Base-by-base conservation (phyloP, 1,140 invertebrate genomes). In the Eupeodes corollae region DNA sequence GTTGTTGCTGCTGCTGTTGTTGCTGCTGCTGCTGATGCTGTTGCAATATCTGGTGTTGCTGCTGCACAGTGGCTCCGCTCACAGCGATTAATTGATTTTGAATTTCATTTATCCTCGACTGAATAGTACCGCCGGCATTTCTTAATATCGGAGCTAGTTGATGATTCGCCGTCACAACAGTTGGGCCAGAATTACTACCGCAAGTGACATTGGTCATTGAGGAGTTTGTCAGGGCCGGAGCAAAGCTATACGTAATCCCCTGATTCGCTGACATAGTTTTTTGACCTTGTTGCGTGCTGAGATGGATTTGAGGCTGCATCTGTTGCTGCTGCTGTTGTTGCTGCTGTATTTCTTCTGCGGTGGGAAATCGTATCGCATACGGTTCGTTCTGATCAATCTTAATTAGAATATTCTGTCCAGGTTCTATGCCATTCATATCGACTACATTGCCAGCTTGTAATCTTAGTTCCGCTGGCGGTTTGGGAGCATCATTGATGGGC, bases 331-430 rank as follows among this genome's bases (percentile, higher is more conserved):
- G 63, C 37, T 67, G 63, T 0, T 63, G 60, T 49, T 66, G 63
- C 34, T 63, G 55, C 42, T 67, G 63, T 11, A 67, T 67, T 42
- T 67, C 63, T 48, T 67, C 63, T 11, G 61, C 61, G 5, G 63
- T 66, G 13, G 63, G 63, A 50, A 67, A 39, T 3, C 62, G 63
- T 39, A 67, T 61, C 12, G 65, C 63, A 49, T 63, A 67, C 37
- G 66, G 66, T 53, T 63, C 59, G 46, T 52, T 61, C 42, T 57
- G 58, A 56, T 68, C 66, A 43, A 68, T 68, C 56, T 68, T 68
- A 47, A 68, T 68, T 49, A 67, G 57, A 51, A 68, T 64, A 59
- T 67, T 67, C 54, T 63, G 66, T 54, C 55, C 56, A 62, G 58
- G 35, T 18, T 38, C 34, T 13, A 47, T 42, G 46, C 19, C 37